Conservation (phyloP, 2,888 invertebrate species). For the Ornithoptera alexandrae region DNA sequence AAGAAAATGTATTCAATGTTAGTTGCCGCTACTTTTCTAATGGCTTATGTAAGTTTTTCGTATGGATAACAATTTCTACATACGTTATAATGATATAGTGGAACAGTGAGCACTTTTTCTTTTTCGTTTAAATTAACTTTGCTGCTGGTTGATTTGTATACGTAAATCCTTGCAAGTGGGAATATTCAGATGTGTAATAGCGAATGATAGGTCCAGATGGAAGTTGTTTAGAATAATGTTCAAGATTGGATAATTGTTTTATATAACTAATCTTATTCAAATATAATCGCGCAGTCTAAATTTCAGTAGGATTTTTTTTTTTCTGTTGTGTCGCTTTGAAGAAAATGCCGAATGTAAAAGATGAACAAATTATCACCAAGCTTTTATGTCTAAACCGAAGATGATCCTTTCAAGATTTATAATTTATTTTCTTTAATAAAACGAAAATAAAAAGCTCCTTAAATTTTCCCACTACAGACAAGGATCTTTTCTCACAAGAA, state of each 20-base stretch:
- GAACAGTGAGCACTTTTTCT: neutral
- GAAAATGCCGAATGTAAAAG: neutral
- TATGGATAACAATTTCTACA: slow-evolving; percentile 5
- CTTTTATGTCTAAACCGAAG: too few relatives aligned
- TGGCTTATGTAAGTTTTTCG: slow-evolving; percentile 14
- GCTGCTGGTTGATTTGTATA: neutral
- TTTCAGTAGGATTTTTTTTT: neutral
- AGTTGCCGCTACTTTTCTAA: slow-evolving; percentile 19
- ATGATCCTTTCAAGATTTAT: neutral
- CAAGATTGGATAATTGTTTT: too few relatives aligned
- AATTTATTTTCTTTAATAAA: neutral
- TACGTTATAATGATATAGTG: slow-evolving; percentile 10
- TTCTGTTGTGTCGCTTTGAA: neutral
- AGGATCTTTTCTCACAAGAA: too few relatives aligned
- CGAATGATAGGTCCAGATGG: too few relatives aligned
- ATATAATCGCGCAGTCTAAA: too few relatives aligned
- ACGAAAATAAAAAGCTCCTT: neutral
- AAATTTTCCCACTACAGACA: too few relatives aligned
- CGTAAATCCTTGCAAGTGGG: neutral
- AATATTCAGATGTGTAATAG: too few relatives aligned
- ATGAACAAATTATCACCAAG: too few relatives aligned
- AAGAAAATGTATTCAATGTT: slow-evolving; percentile 30
- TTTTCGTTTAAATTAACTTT: neutral
- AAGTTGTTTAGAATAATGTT: too few relatives aligned
- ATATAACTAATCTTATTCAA: too few relatives aligned